A percentile compares a stretch with the other conserved stretches of the same genome.
Conservation (phyloP, 2,113 vertebrate species). For the Epinephelus lanceolatus region DNA sequence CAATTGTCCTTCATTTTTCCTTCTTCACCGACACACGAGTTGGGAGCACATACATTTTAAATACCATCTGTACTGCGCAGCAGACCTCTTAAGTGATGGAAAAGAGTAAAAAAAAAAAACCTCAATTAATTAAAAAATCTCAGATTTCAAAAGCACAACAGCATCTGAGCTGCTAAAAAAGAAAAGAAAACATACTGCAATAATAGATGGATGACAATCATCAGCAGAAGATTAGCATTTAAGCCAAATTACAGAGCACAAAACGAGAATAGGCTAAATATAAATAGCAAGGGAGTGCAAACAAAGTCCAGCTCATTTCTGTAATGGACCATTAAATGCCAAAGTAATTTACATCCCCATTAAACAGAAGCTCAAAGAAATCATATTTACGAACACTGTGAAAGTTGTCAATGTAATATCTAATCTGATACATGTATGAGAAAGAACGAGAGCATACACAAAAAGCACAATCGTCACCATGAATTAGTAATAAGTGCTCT, state of each 20-base stretch:
- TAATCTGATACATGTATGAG: not conserved
- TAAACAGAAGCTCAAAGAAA: slow-evolving; percentile 16
- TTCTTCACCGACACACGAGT: slow-evolving; percentile 16
- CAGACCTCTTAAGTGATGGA: not conserved
- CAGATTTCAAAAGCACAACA: not conserved
- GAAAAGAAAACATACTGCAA: not conserved
- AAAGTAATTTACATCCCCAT: slow-evolving; percentile 4
- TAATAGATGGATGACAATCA: not conserved
- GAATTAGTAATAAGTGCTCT: slow-evolving; percentile 76
- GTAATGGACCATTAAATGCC: slow-evolving; percentile 2
- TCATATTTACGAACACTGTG: not conserved
- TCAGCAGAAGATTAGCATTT: slow-evolving; percentile 2
- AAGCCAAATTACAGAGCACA: slow-evolving; percentile 27
- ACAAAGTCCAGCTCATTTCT: slow-evolving; percentile 33
- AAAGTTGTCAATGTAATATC: slow-evolving; percentile 42
- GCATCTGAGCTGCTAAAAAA: not conserved
- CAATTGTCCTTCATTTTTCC: slow-evolving; percentile 60
- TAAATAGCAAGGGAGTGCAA: not conserved
- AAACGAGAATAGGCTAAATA: slow-evolving; percentile 19
- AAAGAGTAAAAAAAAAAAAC: not conserved
- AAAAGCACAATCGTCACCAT: slow-evolving; percentile 49
- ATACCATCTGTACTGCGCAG: slow-evolving; percentile 3
- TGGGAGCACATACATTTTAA: slow-evolving; percentile 30
- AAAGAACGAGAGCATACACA: slow-evolving; percentile 14
- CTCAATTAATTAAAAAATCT: not conserved